Conservation (phyloP, 2,797 vertebrate genomes). For the Poeciliopsis paucimaculata region DNA sequence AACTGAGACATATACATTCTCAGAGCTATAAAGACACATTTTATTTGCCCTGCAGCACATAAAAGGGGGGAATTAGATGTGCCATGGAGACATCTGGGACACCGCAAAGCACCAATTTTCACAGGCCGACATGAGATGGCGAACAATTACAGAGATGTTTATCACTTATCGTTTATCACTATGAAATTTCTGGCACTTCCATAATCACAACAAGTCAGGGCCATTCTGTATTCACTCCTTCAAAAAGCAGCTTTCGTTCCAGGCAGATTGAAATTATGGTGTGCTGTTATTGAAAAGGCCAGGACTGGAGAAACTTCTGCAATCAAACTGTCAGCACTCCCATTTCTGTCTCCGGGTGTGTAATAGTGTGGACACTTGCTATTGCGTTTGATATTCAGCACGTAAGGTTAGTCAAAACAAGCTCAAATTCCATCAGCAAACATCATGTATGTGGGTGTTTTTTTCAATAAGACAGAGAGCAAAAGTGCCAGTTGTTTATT, state of each 20-base stretch:
- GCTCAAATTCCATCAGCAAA: conserved; percentile 23
- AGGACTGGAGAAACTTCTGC: conserved; percentile 44
- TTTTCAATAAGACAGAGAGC: not conserved
- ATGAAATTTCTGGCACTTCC: conserved; percentile 34
- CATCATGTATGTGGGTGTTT: conserved; percentile 6
- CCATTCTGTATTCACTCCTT: conserved; percentile 54
- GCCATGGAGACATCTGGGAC: conserved; percentile 45
- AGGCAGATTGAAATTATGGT: conserved; percentile 58
- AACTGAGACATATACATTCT: conserved; percentile 63
- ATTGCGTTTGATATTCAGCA: conserved; percentile 46
- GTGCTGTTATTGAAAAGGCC: conserved; percentile 43
- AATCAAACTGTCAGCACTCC: conserved; percentile 62
- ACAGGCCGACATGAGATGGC: conserved; percentile 23
- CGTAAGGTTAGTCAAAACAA: conserved; percentile 24
- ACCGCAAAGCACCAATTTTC: conserved; percentile 50
- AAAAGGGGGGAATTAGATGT: conserved; percentile 50
- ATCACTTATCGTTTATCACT: conserved; percentile 57
- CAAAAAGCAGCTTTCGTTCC: conserved; percentile 41
- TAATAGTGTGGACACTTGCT: conserved; percentile 24
- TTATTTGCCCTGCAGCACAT: conserved; percentile 50
- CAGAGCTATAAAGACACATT: conserved; percentile 48
- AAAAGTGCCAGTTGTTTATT: not conserved
- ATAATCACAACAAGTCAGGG: conserved; percentile 55
- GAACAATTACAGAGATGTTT: conserved; percentile 64
- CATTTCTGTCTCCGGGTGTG: conserved; percentile 36